Evolutionary conservation across 2,113 vertebrate genomes (phyloP).

Genomic region (Melospiza melodia): DNA sequence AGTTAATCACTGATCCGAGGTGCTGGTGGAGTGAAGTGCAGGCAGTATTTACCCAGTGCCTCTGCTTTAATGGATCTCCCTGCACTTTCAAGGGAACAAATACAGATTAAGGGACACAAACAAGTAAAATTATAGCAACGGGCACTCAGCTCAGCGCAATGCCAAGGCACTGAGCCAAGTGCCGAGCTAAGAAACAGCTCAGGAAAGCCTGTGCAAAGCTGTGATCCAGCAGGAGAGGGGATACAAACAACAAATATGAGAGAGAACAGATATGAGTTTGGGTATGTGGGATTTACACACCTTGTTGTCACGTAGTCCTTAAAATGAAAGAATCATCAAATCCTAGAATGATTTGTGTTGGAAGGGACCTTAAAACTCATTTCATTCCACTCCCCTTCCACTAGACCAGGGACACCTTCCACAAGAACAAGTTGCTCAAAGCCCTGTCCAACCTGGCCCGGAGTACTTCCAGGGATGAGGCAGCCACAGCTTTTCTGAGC

Average conservation of each 20-base stretch:
- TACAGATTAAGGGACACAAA: constrained; percentile 54
- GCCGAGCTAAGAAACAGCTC: not conserved
- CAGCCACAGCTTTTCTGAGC: not conserved
- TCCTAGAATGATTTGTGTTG: not conserved
- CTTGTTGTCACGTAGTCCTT: not conserved
- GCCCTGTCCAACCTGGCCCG: accelerated
- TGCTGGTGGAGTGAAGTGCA: not conserved
- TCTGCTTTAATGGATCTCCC: constrained; percentile 47
- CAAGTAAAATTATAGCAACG: constrained; percentile 59
- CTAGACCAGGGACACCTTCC: not conserved
- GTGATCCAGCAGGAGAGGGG: not conserved
- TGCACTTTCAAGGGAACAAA: constrained; percentile 52
- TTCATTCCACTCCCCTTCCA: not conserved
- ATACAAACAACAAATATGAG: not conserved
- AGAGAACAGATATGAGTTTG: not conserved
- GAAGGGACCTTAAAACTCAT: not conserved
- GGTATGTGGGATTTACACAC: not conserved
- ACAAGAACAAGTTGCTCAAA: not conserved
- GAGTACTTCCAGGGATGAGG: not conserved
- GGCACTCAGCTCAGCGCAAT: not conserved
- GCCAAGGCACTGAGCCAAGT: not conserved
- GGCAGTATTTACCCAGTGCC: constrained; percentile 40
- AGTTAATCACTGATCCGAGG: not conserved
- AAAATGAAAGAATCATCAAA: not conserved
- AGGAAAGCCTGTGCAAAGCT: not conserved